Evolutionary conservation across 2,888 invertebrate genomes (phyloP), one percentile per base, ranked within the genome.

Genomic region (Girardia tigrina): DNA sequence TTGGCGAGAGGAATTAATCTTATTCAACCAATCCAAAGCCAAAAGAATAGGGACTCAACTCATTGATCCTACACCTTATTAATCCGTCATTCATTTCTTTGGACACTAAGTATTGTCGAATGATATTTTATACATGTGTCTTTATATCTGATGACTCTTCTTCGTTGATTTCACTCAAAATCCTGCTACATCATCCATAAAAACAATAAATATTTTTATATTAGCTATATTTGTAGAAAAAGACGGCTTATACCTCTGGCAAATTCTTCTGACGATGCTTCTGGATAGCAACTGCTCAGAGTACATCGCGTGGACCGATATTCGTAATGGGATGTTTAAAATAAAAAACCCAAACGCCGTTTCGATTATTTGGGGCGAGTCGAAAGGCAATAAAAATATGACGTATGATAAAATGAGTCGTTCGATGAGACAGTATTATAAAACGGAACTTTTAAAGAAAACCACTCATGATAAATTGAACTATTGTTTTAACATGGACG

Each of bases 401-500:
- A 74, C 42, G 2, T 74, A 74, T 36, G 74, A 74, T 16, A 74
- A 74, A 28, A 26, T 74, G 26, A 74, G 74, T 27, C 26, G 74
- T 26, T 74, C 74, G 14, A 42, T 74, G 42, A 23, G 74, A 26
- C 74, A 74, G 69, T 74, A 74, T 56, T 74, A 74, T 27, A 74
- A 74, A 42, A 27, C 42, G 69, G 28, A 36, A 26, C 28, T 74
- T 16, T 28, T 74, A 12, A 42, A 26, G 27, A 74, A 74, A 28
- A 56, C 74, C 14, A 69, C 27, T 28, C 42, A 42, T 56, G 42
- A 69, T 26, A 42, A 69, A 26, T 69, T 74, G 8, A 69, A 56
- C 8, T 74, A 74, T 69, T 23, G 28, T 26, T 74, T 74, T 28
- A 42, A 42, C 14, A 26, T 74, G 26, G 56, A 74, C 14, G 28